These are phyloP conservation scores for Fregata magnificens DNA, from an alignment of 2,113 vertebrate genomes.

Conservation along the genomic window DNA sequence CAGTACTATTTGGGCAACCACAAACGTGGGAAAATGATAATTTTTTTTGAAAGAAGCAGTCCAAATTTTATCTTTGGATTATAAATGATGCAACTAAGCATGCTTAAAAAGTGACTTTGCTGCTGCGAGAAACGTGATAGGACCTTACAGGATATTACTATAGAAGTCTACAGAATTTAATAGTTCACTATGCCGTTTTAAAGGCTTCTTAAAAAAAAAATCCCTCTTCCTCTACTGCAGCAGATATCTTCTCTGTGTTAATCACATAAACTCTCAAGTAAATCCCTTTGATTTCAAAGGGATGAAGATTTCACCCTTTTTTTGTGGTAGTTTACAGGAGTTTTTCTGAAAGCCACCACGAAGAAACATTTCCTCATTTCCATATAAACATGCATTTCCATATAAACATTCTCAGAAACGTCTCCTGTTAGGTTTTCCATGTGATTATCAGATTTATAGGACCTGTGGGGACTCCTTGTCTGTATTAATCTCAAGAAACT, in stretches of 20 bases:
- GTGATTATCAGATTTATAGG: conserved; percentile 30
- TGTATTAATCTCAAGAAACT: conserved; percentile 25
- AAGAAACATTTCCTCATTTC: not conserved
- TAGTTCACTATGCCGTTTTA: not conserved
- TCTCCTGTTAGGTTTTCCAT: not conserved
- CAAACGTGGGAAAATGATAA: not conserved
- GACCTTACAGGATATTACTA: not conserved
- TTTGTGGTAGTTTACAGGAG: not conserved
- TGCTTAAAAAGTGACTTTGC: not conserved
- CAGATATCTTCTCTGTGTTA: not conserved
- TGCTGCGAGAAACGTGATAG: not conserved
- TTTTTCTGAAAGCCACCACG: not conserved
- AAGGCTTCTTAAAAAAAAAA: not conserved
- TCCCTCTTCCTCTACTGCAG: not conserved
- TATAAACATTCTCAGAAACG: not conserved
- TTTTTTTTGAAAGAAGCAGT: not conserved
- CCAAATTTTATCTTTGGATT: not conserved
- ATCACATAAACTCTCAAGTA: conserved; percentile 25
- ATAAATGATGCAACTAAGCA: not conserved
- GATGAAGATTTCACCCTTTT: conserved; percentile 27
- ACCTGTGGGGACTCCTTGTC: not conserved
- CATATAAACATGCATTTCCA: not conserved
- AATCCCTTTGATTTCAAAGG: conserved; percentile 43
- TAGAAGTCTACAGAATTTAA: not conserved
- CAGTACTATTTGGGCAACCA: not conserved